These are phyloP conservation scores for Otus sunia DNA, from an alignment of 2,113 vertebrate species.

Conservation along the genomic window DNA sequence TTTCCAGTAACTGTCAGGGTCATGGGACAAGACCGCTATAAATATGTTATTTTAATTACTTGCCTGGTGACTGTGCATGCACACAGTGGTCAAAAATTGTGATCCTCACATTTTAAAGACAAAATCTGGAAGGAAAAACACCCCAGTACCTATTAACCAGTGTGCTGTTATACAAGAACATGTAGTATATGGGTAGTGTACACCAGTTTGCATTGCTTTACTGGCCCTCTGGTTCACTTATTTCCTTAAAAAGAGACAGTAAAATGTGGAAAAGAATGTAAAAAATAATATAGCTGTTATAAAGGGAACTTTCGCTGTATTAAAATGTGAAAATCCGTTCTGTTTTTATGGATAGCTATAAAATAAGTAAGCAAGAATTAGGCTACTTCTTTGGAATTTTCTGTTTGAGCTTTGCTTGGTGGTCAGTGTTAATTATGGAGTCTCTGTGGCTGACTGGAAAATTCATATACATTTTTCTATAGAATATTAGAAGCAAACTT, in stretches of 20 bases:
- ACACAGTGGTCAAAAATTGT: neutral
- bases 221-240: neutral
- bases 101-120: neutral
- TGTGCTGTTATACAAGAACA: neutral
- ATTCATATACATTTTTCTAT: neutral
- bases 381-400: neutral
- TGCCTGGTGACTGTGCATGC: neutral
- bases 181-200: accelerated
- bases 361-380: neutral
- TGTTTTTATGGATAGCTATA: neutral
- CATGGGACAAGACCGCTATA: neutral
- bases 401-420: neutral
- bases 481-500: neutral
- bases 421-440: neutral
- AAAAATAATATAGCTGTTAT: neutral
- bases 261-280: neutral
- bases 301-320: neutral
- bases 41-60: neutral
- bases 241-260: neutral
- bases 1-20: neutral
- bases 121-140: neutral
- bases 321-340: neutral
- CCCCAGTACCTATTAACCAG: neutral
- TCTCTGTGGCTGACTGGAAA: neutral
- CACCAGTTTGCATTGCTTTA: neutral